Percentiles rank a stretch among this genome's conserved stretches.
Evolutionary conservation across 2,888 invertebrate species (phyloP).

Genomic region (Pterostichus madidus): DNA sequence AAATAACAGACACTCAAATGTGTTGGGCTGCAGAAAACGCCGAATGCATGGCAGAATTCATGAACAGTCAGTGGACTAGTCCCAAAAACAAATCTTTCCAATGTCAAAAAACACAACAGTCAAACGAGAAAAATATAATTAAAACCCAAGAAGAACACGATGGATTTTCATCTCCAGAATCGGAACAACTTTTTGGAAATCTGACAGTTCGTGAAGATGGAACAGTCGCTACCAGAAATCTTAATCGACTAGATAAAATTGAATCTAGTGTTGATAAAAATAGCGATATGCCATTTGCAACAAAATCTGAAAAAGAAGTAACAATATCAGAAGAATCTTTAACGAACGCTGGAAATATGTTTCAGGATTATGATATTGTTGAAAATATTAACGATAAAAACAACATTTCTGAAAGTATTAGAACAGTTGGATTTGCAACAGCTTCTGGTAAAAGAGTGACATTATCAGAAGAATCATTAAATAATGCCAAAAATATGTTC

Average conservation of each 20-base stretch:
- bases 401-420: not conserved
- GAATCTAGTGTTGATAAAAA: conserved; percentile 59
- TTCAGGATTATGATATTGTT: conserved; percentile 70
- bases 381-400: conserved; percentile 18
- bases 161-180: conserved; percentile 53
- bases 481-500: conserved; percentile 61
- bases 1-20: conserved; percentile 67
- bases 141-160: conserved; percentile 15
- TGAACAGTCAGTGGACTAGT: conserved; percentile 44
- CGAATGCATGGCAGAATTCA: conserved; percentile 41
- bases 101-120: conserved; percentile 2
- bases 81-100: conserved; percentile 19
- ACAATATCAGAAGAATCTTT: conserved; percentile 73
- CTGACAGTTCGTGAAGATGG: conserved; percentile 43
- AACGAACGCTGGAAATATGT: conserved; percentile 72
- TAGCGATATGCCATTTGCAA: not conserved
- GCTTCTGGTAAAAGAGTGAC: conserved; percentile 38
- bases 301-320: conserved; percentile 66
- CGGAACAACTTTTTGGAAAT: conserved; percentile 49
- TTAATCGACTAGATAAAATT: not conserved
- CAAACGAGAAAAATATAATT: not conserved
- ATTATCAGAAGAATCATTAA: conserved; percentile 54
- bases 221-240: conserved; percentile 18
- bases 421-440: conserved; percentile 16
- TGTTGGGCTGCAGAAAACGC: conserved; percentile 66